A percentile compares a stretch with the other conserved stretches of the same genome.
Evolutionary conservation across 2,113 vertebrate species (phyloP).

Genomic region (Rhabdornis inornatus): DNA sequence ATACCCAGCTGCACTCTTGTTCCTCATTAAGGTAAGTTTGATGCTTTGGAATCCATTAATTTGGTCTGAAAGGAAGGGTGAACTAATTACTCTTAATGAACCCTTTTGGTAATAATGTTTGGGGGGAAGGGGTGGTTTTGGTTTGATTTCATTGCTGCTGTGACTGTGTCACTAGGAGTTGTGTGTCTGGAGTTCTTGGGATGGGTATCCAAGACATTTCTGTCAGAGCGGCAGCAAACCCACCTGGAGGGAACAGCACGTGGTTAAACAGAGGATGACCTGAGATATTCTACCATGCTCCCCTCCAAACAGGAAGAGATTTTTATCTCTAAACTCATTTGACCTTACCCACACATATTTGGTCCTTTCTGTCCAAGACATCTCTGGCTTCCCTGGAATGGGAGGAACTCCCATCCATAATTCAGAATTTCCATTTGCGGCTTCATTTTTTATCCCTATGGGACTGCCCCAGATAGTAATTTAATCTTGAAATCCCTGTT

Average conservation of each 20-base stretch:
- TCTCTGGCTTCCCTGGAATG: background rate
- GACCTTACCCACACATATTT: background rate
- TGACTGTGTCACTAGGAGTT: background rate
- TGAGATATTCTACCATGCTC: background rate
- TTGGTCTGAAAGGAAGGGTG: conserved; percentile 60
- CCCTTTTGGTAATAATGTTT: background rate
- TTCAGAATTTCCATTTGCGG: background rate
- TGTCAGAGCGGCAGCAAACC: background rate
- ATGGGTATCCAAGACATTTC: background rate
- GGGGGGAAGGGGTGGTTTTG: conserved; percentile 5
- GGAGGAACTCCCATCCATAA: background rate
- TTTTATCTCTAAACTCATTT: background rate
- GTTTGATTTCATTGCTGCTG: conserved; percentile 1
- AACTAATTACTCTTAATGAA: conserved; percentile 37
- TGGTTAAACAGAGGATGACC: background rate
- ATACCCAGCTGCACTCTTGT: conserved; percentile 66
- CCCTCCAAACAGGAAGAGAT: background rate
- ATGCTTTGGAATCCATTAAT: conserved; percentile 57
- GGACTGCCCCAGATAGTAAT: background rate
- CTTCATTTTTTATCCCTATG: background rate
- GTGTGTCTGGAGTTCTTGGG: background rate
- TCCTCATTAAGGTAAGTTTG: conserved; percentile 70
- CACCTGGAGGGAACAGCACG: background rate
- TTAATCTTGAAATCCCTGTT: conserved; percentile 6
- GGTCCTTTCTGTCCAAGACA: background rate